These are phyloP conservation scores for Babylonia areolata DNA, from an alignment of 1,140 invertebrate genomes.

Conservation along the genomic window DNA sequence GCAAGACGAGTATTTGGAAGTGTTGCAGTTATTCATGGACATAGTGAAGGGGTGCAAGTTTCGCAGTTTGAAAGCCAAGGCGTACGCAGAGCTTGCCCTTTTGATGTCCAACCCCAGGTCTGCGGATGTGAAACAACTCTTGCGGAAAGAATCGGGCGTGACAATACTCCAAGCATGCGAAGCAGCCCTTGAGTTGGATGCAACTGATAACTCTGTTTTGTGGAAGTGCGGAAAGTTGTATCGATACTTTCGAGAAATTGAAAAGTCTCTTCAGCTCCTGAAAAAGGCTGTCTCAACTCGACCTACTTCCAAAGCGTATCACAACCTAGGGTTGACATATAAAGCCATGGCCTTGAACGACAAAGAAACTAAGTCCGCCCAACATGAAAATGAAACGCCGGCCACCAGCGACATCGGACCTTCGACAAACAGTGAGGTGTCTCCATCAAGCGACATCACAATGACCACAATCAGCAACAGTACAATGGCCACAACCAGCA, in stretches of 20 bases:
- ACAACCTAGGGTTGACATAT: constrained; percentile 25
- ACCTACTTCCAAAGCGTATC: not conserved
- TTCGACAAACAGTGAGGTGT: not conserved
- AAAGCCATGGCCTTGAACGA: not conserved
- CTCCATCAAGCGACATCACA: not conserved
- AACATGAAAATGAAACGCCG: not conserved
- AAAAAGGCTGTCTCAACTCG: not conserved
- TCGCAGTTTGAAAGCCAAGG: constrained; percentile 3
- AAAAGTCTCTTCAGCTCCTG: not conserved
- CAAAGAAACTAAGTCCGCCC: too few species aligned
- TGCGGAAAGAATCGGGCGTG: not conserved
- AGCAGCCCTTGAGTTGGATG: not conserved
- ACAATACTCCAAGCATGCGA: not conserved
- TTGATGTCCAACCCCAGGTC: not conserved
- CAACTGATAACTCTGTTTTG: not conserved
- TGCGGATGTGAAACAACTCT: not conserved
- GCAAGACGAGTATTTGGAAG: not conserved
- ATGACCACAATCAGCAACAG: not conserved
- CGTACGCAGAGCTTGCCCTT: constrained; percentile 13
- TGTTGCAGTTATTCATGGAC: not conserved
- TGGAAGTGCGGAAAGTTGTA: constrained; percentile 6
- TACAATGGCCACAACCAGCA: too few species aligned
- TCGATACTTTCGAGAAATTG: not conserved
- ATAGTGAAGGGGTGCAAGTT: not conserved
- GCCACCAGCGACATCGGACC: not conserved